Conservation (phyloP, 2,888 invertebrate species). For the Epinotia ramella region DNA sequence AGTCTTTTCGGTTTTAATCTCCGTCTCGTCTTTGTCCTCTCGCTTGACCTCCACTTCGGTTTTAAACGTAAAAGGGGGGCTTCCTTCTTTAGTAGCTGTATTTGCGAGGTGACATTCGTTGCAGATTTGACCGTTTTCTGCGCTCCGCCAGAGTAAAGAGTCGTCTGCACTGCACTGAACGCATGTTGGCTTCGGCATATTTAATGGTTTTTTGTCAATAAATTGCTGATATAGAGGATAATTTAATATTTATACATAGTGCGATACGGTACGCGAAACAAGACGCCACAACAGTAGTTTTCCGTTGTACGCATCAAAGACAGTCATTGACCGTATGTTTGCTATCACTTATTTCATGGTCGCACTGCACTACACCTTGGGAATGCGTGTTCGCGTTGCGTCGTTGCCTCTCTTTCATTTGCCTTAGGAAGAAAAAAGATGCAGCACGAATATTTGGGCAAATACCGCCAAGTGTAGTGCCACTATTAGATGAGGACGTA, state of each 20-base stretch:
- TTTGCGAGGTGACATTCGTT: slow-evolving; percentile 88
- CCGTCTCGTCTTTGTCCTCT: slow-evolving; percentile 66
- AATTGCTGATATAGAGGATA: neutral
- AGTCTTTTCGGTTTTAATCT: slow-evolving; percentile 62
- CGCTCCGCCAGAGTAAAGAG: slow-evolving; percentile 90
- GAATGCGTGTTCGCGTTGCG: no score
- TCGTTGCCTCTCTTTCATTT: no score
- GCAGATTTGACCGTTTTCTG: slow-evolving; percentile 91
- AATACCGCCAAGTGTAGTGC: no score
- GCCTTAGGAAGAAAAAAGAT: no score
- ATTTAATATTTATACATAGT: slow-evolving; percentile 47
- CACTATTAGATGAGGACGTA: no score
- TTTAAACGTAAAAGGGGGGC: slow-evolving; percentile 62
- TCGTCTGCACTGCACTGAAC: slow-evolving; percentile 89
- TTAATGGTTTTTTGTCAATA: slow-evolving; percentile 53
- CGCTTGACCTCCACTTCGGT: slow-evolving; percentile 66
- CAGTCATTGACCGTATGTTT: neutral
- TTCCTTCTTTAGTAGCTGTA: slow-evolving; percentile 66
- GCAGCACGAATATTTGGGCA: no score
- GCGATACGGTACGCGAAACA: slow-evolving; percentile 36
- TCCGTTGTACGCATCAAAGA: slow-evolving; percentile 39
- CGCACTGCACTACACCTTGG: no score
- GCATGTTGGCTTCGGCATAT: slow-evolving; percentile 87
- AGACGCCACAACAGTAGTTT: slow-evolving; percentile 42
- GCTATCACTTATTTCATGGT: neutral